Evolutionary conservation across 2,797 vertebrate genomes (phyloP).

Genomic region (Epinephelus awoara): DNA sequence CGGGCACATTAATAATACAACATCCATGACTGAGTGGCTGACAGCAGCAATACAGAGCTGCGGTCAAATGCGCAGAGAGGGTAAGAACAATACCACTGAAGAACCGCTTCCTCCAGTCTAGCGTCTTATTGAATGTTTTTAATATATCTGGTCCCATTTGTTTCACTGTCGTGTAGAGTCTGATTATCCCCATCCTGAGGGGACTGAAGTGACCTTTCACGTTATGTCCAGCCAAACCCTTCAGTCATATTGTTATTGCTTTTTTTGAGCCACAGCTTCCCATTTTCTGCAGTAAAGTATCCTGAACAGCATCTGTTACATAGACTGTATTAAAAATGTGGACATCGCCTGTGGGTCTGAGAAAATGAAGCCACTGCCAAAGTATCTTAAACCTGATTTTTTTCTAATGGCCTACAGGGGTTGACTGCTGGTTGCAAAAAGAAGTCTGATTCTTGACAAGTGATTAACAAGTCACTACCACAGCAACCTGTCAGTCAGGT

Average conservation of each 20-base stretch:
- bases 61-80: slow-evolving; percentile 49
- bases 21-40: slow-evolving; percentile 48
- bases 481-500: too few relatives aligned
- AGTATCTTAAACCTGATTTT: too few relatives aligned
- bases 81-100: slow-evolving; percentile 9
- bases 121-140: background rate
- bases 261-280: slow-evolving; percentile 36
- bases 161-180: background rate
- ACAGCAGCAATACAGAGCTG: slow-evolving; percentile 37
- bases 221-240: slow-evolving; percentile 34
- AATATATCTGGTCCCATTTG: slow-evolving; percentile 4
- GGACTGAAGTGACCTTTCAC: slow-evolving; percentile 39
- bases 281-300: slow-evolving; percentile 23
- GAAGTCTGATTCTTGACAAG: too few relatives aligned
- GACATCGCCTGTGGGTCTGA: too few relatives aligned
- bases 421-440: too few relatives aligned
- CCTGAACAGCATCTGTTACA: slow-evolving; percentile 27
- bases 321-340: too few relatives aligned
- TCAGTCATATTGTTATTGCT: slow-evolving; percentile 41
- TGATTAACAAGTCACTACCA: too few relatives aligned
- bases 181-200: slow-evolving; percentile 16
- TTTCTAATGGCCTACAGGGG: too few relatives aligned
- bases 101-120: slow-evolving; percentile 20
- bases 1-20: slow-evolving; percentile 72
- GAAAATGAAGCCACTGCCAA: too few relatives aligned